Conservation (phyloP, 1,140 invertebrate genomes). For the Lineus longissimus region DNA sequence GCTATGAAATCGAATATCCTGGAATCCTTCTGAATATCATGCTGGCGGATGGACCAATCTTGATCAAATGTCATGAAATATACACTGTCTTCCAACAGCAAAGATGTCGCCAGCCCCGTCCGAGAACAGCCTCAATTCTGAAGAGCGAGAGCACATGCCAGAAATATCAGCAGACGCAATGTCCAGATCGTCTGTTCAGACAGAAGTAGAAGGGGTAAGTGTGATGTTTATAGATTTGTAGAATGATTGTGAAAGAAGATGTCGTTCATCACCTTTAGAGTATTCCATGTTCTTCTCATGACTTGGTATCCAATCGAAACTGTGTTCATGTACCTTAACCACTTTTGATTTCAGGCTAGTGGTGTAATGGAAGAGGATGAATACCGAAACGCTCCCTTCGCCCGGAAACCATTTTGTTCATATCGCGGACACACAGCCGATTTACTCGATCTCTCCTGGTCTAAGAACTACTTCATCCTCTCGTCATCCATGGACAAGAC, state of each 20-base stretch:
- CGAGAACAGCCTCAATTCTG: constrained; percentile 37
- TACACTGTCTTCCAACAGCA: constrained; percentile 25
- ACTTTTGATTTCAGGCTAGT: too few species aligned
- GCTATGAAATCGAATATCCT: too few species aligned
- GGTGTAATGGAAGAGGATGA: constrained; percentile 39
- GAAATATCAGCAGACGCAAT: neutral
- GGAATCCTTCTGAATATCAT: too few species aligned
- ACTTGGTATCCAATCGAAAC: too few species aligned
- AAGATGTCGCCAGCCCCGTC: constrained; percentile 62
- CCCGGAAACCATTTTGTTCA: constrained; percentile 87
- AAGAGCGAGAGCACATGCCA: constrained; percentile 19
- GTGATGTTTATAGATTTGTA: too few species aligned
- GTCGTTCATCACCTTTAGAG: too few species aligned
- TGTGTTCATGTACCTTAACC: too few species aligned
- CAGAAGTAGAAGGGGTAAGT: too few species aligned
- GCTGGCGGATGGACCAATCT: too few species aligned
- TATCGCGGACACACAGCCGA: constrained; percentile 95
- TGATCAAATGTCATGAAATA: neutral
- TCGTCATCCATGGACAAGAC: constrained; percentile 99
- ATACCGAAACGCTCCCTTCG: constrained; percentile 68
- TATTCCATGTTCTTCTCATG: too few species aligned
- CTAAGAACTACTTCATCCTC: constrained; percentile 96
- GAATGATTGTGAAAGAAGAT: too few species aligned
- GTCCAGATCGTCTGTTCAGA: too few species aligned
- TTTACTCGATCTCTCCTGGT: constrained; percentile 94